phyloP scores from a whole-genome alignment of 1,140 invertebrate genomes.

The Neuroterus valhalla region DNA sequence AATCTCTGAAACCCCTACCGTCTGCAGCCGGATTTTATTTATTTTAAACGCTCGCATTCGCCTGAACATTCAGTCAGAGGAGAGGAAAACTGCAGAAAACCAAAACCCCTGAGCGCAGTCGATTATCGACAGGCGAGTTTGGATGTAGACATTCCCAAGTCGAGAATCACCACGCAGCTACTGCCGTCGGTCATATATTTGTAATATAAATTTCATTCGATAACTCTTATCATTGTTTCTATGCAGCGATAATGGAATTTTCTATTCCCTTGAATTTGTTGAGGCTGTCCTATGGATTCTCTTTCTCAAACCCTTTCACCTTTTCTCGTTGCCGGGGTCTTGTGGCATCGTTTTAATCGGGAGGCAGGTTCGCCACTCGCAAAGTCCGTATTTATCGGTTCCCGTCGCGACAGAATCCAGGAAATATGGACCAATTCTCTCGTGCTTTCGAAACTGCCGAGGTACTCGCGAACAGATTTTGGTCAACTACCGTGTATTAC shows the following conservation, averaged over 20 bases:
- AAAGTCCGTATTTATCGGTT: slow-evolving; percentile 60
- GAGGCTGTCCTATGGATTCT: neutral
- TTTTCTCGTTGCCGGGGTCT: slow-evolving; percentile 7
- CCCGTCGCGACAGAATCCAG: slow-evolving; percentile 46
- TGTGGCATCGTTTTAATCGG: slow-evolving; percentile 56
- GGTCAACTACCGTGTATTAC: slow-evolving; percentile 33
- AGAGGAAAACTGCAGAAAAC: no score
- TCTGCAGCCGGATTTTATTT: no score
- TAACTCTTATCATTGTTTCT: no score
- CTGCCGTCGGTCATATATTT: no score
- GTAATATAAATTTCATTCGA: no score
- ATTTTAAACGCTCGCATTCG: no score
- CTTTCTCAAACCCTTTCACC: slow-evolving; percentile 12
- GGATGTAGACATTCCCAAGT: no score
- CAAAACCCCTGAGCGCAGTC: no score
- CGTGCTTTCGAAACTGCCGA: neutral
- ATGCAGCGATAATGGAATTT: slow-evolving; percentile 4
- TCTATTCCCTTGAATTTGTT: slow-evolving; percentile 35
- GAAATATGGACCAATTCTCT: slow-evolving; percentile 53
- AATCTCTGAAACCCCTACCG: no score
- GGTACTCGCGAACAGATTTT: slow-evolving; percentile 36
- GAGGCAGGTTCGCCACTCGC: slow-evolving; percentile 43
- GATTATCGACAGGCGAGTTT: no score
- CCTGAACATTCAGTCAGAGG: no score
- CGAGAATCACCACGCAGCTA: no score